These are phyloP conservation scores for Pangasius sanitwongsei DNA, from an alignment of 2,797 vertebrate species.

Conservation along the genomic window DNA sequence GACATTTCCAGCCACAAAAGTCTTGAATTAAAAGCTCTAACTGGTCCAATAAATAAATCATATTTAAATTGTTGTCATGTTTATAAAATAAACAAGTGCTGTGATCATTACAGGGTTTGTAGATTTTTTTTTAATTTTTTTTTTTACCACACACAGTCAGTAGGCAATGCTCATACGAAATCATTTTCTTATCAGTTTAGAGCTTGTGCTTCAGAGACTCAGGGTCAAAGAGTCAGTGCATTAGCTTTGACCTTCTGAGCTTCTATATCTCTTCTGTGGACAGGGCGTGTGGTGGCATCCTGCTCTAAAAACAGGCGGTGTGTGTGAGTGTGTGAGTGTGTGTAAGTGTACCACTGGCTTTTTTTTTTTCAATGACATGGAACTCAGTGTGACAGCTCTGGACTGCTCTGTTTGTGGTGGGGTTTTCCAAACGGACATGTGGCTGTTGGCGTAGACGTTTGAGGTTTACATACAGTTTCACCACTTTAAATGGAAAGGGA, in stretches of 20 bases:
- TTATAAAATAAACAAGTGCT: background rate
- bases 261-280: conserved; percentile 31
- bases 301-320: conserved; percentile 40
- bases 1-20: no score
- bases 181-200: conserved; percentile 27
- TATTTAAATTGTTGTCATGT: no score
- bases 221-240: conserved; percentile 32
- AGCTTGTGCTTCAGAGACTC: conserved; percentile 18
- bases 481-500: conserved; percentile 45
- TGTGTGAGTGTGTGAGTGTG: conserved; percentile 28
- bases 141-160: conserved; percentile 1
- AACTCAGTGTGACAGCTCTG: conserved; percentile 63
- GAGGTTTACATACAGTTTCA: conserved; percentile 54
- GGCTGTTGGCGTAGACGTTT: conserved; percentile 41
- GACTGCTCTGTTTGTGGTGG: conserved; percentile 66
- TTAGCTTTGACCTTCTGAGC: conserved; percentile 44
- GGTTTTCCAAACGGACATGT: conserved; percentile 36
- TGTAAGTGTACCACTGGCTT: conserved; percentile 8
- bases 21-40: background rate
- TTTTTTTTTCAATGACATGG: conserved; percentile 67
- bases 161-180: conserved; percentile 3
- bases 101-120: background rate
- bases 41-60: background rate
- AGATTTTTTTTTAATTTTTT: background rate
- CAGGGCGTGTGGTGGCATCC: conserved; percentile 11